Evolutionary conservation across 1,140 invertebrate species (phyloP), one percentile per base, ranked within the genome.

Genomic region (Caenorhabditis remanei): DNA sequence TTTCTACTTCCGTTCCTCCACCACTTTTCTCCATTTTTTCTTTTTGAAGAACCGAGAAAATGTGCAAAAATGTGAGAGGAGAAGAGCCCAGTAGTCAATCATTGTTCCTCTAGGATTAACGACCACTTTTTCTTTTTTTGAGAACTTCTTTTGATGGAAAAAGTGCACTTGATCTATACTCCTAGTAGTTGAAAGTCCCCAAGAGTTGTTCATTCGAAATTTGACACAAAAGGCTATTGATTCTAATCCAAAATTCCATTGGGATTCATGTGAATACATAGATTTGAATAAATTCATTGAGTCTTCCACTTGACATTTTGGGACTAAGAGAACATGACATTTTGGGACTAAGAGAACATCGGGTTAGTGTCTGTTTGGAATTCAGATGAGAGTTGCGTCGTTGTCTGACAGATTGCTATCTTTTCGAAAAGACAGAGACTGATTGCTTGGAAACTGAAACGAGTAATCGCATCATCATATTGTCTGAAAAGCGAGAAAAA

Each of bases 1-100:
- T 9, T 46, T 43, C n/a, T 24, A 79, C 71, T 79, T 79, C 71
- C 71, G 71, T 79, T 79, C 71, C 71, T 79, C 71, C 19, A 79
- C 46, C 71, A 79, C 71, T 79, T 79, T 79, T 79, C 71, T 79
- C 46, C 19, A n/a, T 50, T 50, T 46, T 50, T 50, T 79, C 71
- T 48, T 63, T 21, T 71, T 71, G n/a, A 79, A 53, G 5, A 79
- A 50, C 71, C n/a, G 21, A 50, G 71, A 50, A 79, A 79, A 46
- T 79, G 71, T 79, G 71, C 71, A 79, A 79, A 79, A 79, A 79
- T 79, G 71, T 50, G 71, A 79, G 71, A 79, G 41, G 40, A 79
- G 71, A 11, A 24, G 46, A 32, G 32, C 32, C 46, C 71, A 79
- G 71, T 79, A 79, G 71, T 79, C 71, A 79, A 79, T 79, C 71